Percentiles rank a stretch among this genome's conserved stretches.
Evolutionary conservation across 2,797 vertebrate genomes (phyloP).

Genomic region (Eulemur albifrons): DNA sequence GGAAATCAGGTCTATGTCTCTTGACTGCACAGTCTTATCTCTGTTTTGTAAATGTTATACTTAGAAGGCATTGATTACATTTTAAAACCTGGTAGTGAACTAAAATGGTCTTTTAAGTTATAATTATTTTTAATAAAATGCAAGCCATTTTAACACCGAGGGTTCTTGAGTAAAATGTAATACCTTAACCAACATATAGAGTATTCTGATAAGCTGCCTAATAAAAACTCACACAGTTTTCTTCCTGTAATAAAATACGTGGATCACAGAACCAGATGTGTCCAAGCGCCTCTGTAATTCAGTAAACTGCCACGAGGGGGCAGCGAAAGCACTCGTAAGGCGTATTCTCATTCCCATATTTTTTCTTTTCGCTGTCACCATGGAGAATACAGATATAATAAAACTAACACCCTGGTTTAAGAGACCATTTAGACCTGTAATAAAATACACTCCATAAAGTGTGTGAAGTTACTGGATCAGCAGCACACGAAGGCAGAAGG

Average conservation of each 20-base stretch:
- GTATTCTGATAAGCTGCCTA: not conserved
- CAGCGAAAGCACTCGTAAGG: not conserved
- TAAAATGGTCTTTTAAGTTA: not conserved
- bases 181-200: fast-evolving
- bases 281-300: not conserved
- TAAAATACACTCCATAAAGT: constrained; percentile 57
- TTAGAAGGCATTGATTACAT: not conserved
- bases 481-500: not conserved
- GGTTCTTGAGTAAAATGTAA: not conserved
- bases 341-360: fast-evolving
- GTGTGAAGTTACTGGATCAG: constrained; percentile 20
- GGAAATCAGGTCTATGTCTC: not conserved
- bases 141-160: not conserved
- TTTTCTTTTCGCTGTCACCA: not conserved
- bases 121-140: not conserved
- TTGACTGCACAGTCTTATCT: fast-evolving
- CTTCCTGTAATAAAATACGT: fast-evolving
- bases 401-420: constrained; percentile 43
- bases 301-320: constrained; percentile 52
- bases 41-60: not conserved
- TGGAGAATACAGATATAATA: constrained; percentile 53
- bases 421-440: constrained; percentile 44
- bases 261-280: fast-evolving
- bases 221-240: not conserved
- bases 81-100: not conserved